These are phyloP conservation scores for Phengaris alcon DNA, from an alignment of 2,888 invertebrate genomes.

Conservation along the genomic window DNA sequence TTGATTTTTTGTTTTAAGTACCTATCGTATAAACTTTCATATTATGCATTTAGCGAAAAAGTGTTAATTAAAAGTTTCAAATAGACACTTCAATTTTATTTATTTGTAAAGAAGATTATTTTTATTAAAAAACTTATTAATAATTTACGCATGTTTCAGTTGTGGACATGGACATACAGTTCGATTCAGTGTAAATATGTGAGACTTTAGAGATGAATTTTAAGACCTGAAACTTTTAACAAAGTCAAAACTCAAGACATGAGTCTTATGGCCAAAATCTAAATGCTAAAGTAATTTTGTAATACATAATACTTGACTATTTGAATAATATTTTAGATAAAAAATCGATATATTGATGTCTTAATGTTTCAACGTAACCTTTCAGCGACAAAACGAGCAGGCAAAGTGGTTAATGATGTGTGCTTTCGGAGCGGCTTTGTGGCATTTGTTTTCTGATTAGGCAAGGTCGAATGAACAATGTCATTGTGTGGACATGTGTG, in stretches of 20 bases:
- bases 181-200: no score
- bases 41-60: no score
- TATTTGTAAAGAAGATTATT: no score
- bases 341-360: not conserved
- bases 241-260: not conserved
- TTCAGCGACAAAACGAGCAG: not conserved
- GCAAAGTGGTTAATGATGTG: not conserved
- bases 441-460: conserved; percentile 22
- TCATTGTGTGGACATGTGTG: not conserved
- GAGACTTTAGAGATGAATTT: no score
- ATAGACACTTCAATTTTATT: no score
- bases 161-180: no score
- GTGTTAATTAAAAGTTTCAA: no score
- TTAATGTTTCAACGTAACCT: not conserved
- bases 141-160: no score
- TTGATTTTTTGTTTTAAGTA: no score
- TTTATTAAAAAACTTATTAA: no score
- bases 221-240: not conserved
- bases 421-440: conserved; percentile 5
- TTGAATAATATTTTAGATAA: conserved; percentile 9
- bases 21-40: no score
- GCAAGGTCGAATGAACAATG: conserved; percentile 25
- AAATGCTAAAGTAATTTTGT: not conserved
- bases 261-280: not conserved
- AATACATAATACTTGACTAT: not conserved